Evolutionary conservation across 2,113 vertebrate genomes (phyloP).

Genomic region (Ictalurus furcatus): DNA sequence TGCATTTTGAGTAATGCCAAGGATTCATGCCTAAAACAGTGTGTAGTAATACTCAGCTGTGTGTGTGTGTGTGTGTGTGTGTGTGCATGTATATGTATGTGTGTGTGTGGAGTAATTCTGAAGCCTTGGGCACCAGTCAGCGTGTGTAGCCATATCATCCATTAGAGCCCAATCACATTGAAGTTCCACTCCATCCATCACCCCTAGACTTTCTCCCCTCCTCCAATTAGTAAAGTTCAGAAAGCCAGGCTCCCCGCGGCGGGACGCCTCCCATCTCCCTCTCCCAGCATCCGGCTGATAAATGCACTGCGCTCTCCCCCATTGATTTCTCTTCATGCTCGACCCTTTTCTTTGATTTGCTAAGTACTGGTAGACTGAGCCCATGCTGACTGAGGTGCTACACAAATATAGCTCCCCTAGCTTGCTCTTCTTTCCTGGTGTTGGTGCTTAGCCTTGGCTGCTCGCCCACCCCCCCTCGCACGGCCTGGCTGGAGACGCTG

Average conservation of each 20-base stretch:
- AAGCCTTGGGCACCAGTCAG: conserved; percentile 40
- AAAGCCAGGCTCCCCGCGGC: conserved; percentile 51
- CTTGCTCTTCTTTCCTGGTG: conserved; percentile 21
- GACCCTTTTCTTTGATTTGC: conserved; percentile 68
- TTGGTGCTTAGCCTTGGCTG: conserved; percentile 46
- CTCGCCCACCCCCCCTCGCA: neutral
- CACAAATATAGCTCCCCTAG: conserved; percentile 40
- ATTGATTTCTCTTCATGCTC: conserved; percentile 70
- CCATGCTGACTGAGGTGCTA: conserved; percentile 50
- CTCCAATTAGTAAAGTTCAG: conserved; percentile 56
- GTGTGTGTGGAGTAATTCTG: conserved; percentile 42
- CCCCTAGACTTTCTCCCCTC: conserved; percentile 49
- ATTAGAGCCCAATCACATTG: conserved; percentile 58
- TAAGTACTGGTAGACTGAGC: conserved; percentile 61
- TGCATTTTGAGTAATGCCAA: conserved; percentile 29
- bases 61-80: neutral
- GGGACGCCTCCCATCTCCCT: conserved; percentile 50
- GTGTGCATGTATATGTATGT: neutral
- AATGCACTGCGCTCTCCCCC: conserved; percentile 63
- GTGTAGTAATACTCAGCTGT: neutral
- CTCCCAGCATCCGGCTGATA: conserved; percentile 64
- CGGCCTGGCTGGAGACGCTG: conserved; percentile 64
- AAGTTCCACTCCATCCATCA: conserved; percentile 53
- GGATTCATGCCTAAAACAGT: conserved; percentile 17
- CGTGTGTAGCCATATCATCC: conserved; percentile 49